Conservation (phyloP, 2,888 invertebrate genomes). For the Drosophila meridionalis region DNA sequence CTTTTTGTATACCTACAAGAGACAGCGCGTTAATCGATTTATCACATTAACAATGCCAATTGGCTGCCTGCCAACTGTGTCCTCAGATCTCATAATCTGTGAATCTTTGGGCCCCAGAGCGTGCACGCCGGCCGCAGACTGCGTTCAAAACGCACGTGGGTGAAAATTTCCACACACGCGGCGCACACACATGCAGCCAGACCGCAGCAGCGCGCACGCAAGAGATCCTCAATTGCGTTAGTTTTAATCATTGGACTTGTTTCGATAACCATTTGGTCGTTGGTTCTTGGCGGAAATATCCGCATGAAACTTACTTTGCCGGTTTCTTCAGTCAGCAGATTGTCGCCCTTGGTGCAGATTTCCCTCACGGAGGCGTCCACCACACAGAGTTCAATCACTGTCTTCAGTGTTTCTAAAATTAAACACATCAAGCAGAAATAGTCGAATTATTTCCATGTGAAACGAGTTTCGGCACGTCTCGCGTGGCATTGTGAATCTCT, state of each 20-base stretch:
- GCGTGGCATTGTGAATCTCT: constrained; percentile 33
- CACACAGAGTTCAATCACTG: constrained; percentile 94
- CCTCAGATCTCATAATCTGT: constrained; percentile 85
- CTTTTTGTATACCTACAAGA: constrained; percentile 91
- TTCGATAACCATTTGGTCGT: neutral
- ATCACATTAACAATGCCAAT: constrained; percentile 2
- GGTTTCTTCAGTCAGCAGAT: constrained; percentile 94
- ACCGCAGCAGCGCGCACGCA: constrained; percentile 24
- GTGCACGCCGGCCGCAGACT: constrained; percentile 30
- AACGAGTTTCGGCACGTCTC: constrained; percentile 30
- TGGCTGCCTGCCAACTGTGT: constrained; percentile 49
- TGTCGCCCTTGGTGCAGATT: constrained; percentile 97
- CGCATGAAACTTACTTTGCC: constrained; percentile 89
- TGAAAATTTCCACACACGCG: constrained; percentile 29
- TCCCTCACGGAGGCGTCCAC: constrained; percentile 95
- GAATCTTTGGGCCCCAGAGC: constrained; percentile 68
- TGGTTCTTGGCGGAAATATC: neutral
- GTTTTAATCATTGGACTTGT: constrained; percentile 82
- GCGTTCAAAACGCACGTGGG: constrained; percentile 56
- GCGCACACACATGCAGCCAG: constrained; percentile 36
- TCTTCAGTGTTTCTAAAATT: constrained; percentile 93
- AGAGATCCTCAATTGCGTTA: constrained; percentile 74
- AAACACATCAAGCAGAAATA: constrained; percentile 53
- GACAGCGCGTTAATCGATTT: constrained; percentile 27
- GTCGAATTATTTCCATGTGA: constrained; percentile 48